A percentile compares a stretch with the other conserved stretches of the same genome.
Evolutionary conservation across 2,888 invertebrate genomes (phyloP).

Genomic region (Papilio gigon): DNA sequence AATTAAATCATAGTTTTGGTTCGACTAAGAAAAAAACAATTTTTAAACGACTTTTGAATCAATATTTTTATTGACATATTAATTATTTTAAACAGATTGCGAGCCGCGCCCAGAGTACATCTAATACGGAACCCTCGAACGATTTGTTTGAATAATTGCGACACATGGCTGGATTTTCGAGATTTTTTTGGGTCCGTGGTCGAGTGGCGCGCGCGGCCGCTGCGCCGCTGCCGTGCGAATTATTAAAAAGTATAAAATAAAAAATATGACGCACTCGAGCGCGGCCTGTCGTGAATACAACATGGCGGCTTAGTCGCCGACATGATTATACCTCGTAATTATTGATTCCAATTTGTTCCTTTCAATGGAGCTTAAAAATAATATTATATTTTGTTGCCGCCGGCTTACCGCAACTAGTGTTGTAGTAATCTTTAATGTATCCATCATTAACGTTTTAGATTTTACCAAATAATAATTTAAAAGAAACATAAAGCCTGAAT

Average conservation of each 20-base stretch:
- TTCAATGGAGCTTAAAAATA: constrained; percentile 40
- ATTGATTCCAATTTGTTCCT: constrained; percentile 42
- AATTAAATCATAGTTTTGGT: no score
- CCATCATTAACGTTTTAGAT: constrained; percentile 43
- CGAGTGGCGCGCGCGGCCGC: constrained; percentile 70
- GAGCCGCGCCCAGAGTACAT: constrained; percentile 19
- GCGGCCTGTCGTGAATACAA: constrained; percentile 66
- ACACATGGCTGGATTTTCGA: constrained; percentile 75
- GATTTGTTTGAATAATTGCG: constrained; percentile 59
- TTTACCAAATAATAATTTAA: no score
- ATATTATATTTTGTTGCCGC: constrained; percentile 10
- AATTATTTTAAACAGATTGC: constrained; percentile 19
- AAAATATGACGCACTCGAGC: constrained; percentile 61
- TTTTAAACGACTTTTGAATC: no score
- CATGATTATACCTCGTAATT: constrained; percentile 52
- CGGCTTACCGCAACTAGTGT: constrained; percentile 4
- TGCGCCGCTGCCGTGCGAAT: constrained; percentile 68
- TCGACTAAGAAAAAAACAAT: no score
- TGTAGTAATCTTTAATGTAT: background rate
- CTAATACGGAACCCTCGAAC: constrained; percentile 61
- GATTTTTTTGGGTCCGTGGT: constrained; percentile 78
- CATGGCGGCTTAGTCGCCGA: constrained; percentile 58
- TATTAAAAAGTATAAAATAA: constrained; percentile 77
- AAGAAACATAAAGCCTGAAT: no score
- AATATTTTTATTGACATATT: background rate